Conservation (phyloP, 2,113 vertebrate genomes). For the Nipponia nippon region DNA sequence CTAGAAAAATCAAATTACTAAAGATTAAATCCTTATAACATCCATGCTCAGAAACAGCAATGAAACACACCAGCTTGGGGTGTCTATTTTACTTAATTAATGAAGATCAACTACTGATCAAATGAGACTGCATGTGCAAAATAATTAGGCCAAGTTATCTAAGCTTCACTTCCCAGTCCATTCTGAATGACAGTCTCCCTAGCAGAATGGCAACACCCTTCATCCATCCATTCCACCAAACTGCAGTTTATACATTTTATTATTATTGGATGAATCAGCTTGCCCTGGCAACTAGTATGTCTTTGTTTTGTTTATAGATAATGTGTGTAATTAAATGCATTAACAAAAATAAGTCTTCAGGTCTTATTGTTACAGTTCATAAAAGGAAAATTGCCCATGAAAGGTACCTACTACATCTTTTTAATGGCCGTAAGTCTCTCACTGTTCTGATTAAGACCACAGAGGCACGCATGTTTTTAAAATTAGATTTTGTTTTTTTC, state of each 20-base stretch:
- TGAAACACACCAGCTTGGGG: not conserved
- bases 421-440: not conserved
- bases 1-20: conserved; percentile 65
- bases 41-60: not conserved
- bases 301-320: not conserved
- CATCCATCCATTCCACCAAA: not conserved
- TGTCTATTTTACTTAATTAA: not conserved
- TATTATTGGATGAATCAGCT: not conserved
- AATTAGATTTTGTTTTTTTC: not conserved
- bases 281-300: not conserved
- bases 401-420: not conserved
- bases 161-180: not conserved
- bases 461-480: not conserved
- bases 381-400: not conserved
- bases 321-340: not conserved
- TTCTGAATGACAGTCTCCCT: not conserved
- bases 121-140: not conserved
- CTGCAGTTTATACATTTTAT: not conserved
- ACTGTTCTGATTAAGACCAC: not conserved
- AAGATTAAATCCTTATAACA: not conserved
- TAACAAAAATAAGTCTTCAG: not conserved
- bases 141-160: not conserved
- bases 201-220: not conserved
- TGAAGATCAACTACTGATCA: not conserved
- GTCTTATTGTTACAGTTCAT: not conserved